A percentile compares a stretch with the other conserved stretches of the same genome.
Conservation (phyloP, 1,140 invertebrate species). For the Pseudomyrmex pallidus region DNA sequence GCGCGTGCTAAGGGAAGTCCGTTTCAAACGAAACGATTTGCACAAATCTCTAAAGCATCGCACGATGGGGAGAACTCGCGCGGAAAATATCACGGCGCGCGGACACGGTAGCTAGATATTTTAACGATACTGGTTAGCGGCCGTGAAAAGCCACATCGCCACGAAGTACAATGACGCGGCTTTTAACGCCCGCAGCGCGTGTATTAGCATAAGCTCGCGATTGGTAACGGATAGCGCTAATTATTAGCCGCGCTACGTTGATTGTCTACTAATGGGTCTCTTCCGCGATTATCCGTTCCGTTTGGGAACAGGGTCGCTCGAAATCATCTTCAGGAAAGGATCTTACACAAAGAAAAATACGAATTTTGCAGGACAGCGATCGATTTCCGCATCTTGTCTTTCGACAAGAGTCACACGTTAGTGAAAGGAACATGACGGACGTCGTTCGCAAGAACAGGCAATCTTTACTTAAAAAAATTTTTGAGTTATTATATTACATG, state of each 20-base stretch:
- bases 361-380: neutral
- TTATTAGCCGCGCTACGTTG: slow-evolving; percentile 79
- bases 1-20: neutral
- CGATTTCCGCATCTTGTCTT: slow-evolving; percentile 8
- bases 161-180: slow-evolving; percentile 55
- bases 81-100: neutral
- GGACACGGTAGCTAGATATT: slow-evolving; percentile 1
- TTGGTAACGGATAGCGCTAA: slow-evolving; percentile 81
- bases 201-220: slow-evolving; percentile 81
- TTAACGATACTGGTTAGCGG: slow-evolving; percentile 38
- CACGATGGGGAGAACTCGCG: neutral
- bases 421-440: no score
- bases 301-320: neutral
- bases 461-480: no score
- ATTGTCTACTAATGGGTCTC: slow-evolving; percentile 82
- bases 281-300: slow-evolving; percentile 73
- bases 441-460: no score
- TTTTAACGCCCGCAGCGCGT: slow-evolving; percentile 63
- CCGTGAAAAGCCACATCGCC: slow-evolving; percentile 60
- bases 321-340: neutral
- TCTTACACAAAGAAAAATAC: neutral
- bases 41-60: slow-evolving; percentile 26
- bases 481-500: no score
- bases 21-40: slow-evolving; percentile 24
- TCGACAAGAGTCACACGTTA: no score